These are phyloP conservation scores for Mycogona germanica DNA, from an alignment of 2,888 invertebrate species.

Conservation along the genomic window DNA sequence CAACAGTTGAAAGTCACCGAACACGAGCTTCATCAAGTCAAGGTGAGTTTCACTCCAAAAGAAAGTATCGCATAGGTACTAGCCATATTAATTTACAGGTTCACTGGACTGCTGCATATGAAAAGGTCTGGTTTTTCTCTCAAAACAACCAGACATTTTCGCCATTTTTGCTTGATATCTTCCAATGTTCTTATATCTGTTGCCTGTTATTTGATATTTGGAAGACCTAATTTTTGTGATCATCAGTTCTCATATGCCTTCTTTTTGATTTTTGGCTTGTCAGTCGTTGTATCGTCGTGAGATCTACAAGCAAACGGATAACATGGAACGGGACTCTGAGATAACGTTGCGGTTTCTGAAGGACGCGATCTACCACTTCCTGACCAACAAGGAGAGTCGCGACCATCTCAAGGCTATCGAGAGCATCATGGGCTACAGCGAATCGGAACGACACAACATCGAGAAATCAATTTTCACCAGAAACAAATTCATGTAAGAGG, in stretches of 20 bases:
- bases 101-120: no score
- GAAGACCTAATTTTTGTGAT: not conserved
- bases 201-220: no score
- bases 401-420: slow-evolving; percentile 82
- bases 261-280: slow-evolving; percentile 19
- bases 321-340: slow-evolving; percentile 55
- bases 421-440: slow-evolving; percentile 79
- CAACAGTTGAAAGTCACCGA: slow-evolving; percentile 73
- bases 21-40: slow-evolving; percentile 73
- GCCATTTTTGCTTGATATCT: no score
- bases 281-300: slow-evolving; percentile 23
- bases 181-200: no score
- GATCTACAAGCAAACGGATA: slow-evolving; percentile 24
- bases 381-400: slow-evolving; percentile 78
- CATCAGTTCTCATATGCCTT: not conserved
- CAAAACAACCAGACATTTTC: no score
- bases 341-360: slow-evolving; percentile 83
- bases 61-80: no score
- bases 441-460: slow-evolving; percentile 64
- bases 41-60: slow-evolving; percentile 55
- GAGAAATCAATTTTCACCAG: slow-evolving; percentile 32
- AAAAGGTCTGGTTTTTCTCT: no score
- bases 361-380: slow-evolving; percentile 83
- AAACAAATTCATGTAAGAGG: not conserved
- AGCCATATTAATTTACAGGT: no score